A percentile compares a stretch with the other conserved stretches of the same genome.
Evolutionary conservation across 2,797 vertebrate species (phyloP).

Genomic region (Crenuchus spilurus): DNA sequence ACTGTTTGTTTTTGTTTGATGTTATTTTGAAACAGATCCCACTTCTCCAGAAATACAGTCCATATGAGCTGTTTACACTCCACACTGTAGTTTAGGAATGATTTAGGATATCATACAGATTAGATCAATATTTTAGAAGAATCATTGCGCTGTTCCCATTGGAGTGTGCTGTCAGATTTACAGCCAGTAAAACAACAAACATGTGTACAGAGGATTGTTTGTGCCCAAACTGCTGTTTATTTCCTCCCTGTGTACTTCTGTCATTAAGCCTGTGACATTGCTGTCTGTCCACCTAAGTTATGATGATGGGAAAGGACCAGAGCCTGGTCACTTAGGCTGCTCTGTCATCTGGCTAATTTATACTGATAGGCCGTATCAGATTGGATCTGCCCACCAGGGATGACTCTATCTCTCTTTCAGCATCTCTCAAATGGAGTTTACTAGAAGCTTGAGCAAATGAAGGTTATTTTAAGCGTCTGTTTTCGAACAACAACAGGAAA

Average conservation of each 20-base stretch:
- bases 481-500: slow-evolving; percentile 69
- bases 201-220: neutral
- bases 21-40: neutral
- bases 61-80: too few species aligned
- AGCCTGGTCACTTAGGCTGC: slow-evolving; percentile 47
- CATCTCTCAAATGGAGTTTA: slow-evolving; percentile 75
- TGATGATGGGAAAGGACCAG: slow-evolving; percentile 67
- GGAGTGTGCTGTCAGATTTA: neutral
- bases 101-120: neutral
- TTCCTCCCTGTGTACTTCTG: neutral
- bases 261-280: slow-evolving; percentile 35
- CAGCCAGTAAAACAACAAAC: neutral
- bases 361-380: slow-evolving; percentile 70
- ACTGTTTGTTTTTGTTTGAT: neutral
- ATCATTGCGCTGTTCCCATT: neutral
- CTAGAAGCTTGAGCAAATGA: slow-evolving; percentile 66
- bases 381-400: slow-evolving; percentile 61
- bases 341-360: slow-evolving; percentile 70
- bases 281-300: slow-evolving; percentile 58
- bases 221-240: neutral
- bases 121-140: neutral
- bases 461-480: slow-evolving; percentile 68
- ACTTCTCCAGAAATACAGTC: neutral
- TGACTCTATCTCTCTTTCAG: slow-evolving; percentile 63
- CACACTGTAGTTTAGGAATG: too few species aligned